Conservation (phyloP, 37 sponge, comb jelly and placozoan genomes). For the Halisarca cf. caerulea region DNA sequence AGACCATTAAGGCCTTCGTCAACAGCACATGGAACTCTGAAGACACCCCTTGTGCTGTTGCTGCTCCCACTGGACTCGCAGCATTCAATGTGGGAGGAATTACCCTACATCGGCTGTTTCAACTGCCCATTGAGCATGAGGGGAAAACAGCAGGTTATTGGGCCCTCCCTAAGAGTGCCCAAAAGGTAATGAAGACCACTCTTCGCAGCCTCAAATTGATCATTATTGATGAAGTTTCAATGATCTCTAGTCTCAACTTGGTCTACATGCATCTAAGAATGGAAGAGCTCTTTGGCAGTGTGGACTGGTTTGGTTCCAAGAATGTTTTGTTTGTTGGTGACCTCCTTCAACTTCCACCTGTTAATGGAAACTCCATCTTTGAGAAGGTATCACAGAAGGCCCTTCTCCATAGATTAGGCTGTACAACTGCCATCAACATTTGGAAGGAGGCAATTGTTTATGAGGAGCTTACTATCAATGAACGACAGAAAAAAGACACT, state of each 20-base stretch:
- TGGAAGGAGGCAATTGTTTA: slow-evolving; percentile 52
- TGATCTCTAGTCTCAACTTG: slow-evolving; percentile 51
- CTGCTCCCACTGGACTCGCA: slow-evolving; percentile 53
- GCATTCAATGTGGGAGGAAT: slow-evolving; percentile 46
- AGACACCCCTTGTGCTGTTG: slow-evolving; percentile 4
- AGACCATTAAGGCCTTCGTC: neutral
- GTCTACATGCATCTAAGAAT: slow-evolving; percentile 11
- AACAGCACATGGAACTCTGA: neutral
- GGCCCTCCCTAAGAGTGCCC: slow-evolving; percentile 41
- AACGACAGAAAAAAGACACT: neutral
- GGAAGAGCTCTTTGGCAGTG: slow-evolving; percentile 19
- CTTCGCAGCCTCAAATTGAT: slow-evolving; percentile 43
- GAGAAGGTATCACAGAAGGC: slow-evolving; percentile 25
- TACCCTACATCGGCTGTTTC: slow-evolving; percentile 39
- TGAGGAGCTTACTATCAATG: slow-evolving; percentile 54
- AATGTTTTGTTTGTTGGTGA: slow-evolving; percentile 56
- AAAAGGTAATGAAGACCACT: slow-evolving; percentile 32
- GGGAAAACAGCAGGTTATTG: slow-evolving; percentile 51
- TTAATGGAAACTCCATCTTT: slow-evolving; percentile 47
- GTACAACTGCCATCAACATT: slow-evolving; percentile 41
- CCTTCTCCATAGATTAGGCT: slow-evolving; percentile 23
- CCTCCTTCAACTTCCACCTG: slow-evolving; percentile 54
- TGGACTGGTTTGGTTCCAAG: slow-evolving; percentile 36
- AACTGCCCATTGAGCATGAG: slow-evolving; percentile 45
- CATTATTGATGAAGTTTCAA: slow-evolving; percentile 72